Evolutionary conservation across 2,888 invertebrate species (phyloP).

Genomic region (Machimus rusticus): DNA sequence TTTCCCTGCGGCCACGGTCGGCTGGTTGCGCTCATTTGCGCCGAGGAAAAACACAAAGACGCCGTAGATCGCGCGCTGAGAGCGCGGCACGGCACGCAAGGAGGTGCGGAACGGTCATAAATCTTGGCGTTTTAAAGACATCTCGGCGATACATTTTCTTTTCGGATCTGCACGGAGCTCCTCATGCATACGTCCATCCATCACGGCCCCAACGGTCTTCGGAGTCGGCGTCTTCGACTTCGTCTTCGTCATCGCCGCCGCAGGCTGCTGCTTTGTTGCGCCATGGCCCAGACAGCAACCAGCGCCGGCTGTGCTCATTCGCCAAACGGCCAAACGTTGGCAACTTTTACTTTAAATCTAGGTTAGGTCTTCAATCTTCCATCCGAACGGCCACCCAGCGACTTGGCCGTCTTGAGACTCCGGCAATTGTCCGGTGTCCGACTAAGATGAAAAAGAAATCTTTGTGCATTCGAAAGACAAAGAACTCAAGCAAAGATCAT

Average conservation of each 20-base stretch:
- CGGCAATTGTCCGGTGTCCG: neutral
- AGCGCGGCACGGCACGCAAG: neutral
- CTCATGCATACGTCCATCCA: constrained; percentile 6
- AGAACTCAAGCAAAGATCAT: neutral
- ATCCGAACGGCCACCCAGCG: neutral
- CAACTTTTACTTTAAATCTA: constrained; percentile 27
- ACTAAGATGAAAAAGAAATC: neutral
- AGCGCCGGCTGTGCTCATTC: constrained; percentile 7
- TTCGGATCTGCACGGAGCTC: neutral
- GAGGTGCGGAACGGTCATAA: neutral
- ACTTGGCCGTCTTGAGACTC: neutral
- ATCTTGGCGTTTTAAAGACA: neutral
- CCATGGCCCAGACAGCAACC: neutral
- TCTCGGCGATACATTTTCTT: neutral
- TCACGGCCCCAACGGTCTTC: neutral
- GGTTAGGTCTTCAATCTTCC: neutral
- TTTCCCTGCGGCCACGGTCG: neutral
- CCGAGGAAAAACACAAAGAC: neutral
- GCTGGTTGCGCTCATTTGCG: neutral
- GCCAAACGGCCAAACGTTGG: neutral
- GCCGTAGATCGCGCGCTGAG: neutral
- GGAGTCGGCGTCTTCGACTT: neutral
- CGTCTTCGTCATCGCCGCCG: neutral
- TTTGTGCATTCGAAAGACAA: neutral
- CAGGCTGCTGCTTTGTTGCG: neutral